Evolutionary conservation across 2,113 vertebrate genomes (phyloP).

Genomic region (Callopanchax toddi): DNA sequence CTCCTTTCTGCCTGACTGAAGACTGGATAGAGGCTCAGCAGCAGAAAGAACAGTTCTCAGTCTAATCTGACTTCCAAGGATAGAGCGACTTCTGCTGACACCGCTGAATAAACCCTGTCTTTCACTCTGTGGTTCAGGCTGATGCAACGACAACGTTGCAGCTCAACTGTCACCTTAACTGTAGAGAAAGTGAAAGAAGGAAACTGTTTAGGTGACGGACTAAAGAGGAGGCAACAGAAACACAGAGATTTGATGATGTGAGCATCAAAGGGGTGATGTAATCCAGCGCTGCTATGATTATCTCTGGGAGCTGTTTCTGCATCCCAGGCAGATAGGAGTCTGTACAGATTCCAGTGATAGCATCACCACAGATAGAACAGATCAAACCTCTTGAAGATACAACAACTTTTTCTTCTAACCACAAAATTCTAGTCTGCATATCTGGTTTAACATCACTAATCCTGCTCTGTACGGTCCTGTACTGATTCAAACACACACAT

Average conservation of each 20-base stretch:
- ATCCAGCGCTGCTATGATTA: no score
- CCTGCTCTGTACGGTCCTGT: no score
- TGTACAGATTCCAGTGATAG: no score
- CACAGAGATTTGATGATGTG: slow-evolving; percentile 8
- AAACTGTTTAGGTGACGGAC: neutral
- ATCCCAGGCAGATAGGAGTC: no score
- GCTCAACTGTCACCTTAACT: slow-evolving; percentile 3
- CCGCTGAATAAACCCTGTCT: slow-evolving; percentile 7
- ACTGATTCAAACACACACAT: no score
- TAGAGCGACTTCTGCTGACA: slow-evolving; percentile 9
- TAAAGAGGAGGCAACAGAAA: neutral
- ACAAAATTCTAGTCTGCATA: slow-evolving; percentile 5
- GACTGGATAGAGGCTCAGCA: slow-evolving; percentile 44
- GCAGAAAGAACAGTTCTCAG: slow-evolving; percentile 38
- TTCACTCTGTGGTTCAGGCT: slow-evolving; percentile 7
- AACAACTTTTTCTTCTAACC: slow-evolving; percentile 27
- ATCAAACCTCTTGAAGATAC: no score
- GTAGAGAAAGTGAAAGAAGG: slow-evolving; percentile 15
- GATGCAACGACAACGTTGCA: slow-evolving; percentile 22
- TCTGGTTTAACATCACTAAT: neutral
- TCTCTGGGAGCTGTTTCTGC: no score
- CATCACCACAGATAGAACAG: no score
- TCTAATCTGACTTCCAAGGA: slow-evolving; percentile 44
- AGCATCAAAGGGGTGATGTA: slow-evolving; percentile 17
- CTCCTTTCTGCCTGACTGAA: slow-evolving; percentile 24